These are phyloP conservation scores for Brienomyrus brachyistius DNA, from an alignment of 2,113 vertebrate genomes.

Conservation along the genomic window DNA sequence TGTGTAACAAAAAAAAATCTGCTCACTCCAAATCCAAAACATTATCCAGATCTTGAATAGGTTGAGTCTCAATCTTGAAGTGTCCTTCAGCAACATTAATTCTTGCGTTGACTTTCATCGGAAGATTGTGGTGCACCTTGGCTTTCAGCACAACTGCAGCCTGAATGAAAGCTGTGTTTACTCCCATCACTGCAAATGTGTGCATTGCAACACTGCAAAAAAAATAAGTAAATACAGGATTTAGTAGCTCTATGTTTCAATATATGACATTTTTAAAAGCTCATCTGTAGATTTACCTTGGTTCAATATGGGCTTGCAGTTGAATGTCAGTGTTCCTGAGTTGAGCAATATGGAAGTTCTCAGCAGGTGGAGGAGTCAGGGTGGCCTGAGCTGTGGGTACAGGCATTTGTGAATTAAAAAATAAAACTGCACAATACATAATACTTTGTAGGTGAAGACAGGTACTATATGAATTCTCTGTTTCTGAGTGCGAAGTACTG, in stretches of 20 bases:
- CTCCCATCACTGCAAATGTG: conserved; percentile 62
- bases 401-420: not conserved
- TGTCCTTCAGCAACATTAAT: too few relatives aligned
- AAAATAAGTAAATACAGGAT: conserved; percentile 20
- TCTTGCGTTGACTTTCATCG: too few relatives aligned
- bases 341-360: conserved; percentile 37
- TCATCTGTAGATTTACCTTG: conserved; percentile 44
- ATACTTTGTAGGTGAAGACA: not conserved
- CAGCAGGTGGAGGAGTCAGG: conserved; percentile 43
- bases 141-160: conserved; percentile 53
- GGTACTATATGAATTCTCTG: not conserved
- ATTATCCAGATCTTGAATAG: too few relatives aligned
- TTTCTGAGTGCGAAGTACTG: conserved; percentile 8
- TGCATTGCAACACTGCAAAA: conserved; percentile 54
- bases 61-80: too few relatives aligned
- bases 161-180: conserved; percentile 69
- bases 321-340: conserved; percentile 47
- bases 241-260: not conserved
- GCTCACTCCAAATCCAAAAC: too few relatives aligned
- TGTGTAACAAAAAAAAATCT: too few relatives aligned
- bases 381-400: conserved; percentile 42
- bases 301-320: conserved; percentile 48
- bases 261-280: not conserved
- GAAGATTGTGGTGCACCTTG: too few relatives aligned
- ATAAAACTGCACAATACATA: not conserved